A percentile compares a stretch with the other conserved stretches of the same genome.
These are phyloP conservation scores for Esox lucius DNA, from an alignment of 2,797 vertebrate genomes.

Conservation along the genomic window DNA sequence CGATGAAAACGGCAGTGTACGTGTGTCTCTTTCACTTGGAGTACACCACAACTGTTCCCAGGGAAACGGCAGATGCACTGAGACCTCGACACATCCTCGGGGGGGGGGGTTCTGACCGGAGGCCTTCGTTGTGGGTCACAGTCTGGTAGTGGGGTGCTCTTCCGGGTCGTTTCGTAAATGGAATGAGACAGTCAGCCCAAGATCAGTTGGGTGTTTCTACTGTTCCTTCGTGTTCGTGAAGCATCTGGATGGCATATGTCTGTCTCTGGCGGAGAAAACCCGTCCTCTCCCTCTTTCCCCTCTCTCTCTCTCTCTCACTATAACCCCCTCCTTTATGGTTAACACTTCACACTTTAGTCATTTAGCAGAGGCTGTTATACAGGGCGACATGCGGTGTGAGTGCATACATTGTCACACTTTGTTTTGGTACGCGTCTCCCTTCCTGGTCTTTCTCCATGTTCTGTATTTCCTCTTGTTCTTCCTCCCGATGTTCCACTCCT, in stretches of 20 bases:
- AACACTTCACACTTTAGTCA: too few species aligned
- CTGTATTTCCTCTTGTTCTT: too few species aligned
- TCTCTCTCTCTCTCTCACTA: background rate
- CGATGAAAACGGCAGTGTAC: background rate
- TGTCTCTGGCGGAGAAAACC: constrained; percentile 26
- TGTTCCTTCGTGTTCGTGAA: constrained; percentile 45
- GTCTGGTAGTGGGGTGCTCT: constrained; percentile 3
- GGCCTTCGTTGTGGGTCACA: constrained; percentile 50
- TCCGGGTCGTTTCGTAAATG: too few species aligned
- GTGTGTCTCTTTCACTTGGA: background rate
- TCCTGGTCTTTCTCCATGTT: too few species aligned
- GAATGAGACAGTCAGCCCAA: too few species aligned
- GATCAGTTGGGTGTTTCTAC: background rate
- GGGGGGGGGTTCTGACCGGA: constrained; percentile 66
- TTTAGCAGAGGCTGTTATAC: too few species aligned
- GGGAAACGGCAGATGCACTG: too few species aligned
- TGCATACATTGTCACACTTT: too few species aligned
- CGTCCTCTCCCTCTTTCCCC: background rate
- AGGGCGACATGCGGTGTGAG: too few species aligned
- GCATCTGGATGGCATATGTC: constrained; percentile 76
- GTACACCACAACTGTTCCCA: background rate
- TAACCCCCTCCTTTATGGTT: too few species aligned
- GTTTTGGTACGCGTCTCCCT: too few species aligned
- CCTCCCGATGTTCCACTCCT: background rate
- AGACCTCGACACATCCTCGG: constrained; percentile 7